Base-by-base conservation (phyloP, 2,888 invertebrate species). In the Cybosia mesomella region DNA sequence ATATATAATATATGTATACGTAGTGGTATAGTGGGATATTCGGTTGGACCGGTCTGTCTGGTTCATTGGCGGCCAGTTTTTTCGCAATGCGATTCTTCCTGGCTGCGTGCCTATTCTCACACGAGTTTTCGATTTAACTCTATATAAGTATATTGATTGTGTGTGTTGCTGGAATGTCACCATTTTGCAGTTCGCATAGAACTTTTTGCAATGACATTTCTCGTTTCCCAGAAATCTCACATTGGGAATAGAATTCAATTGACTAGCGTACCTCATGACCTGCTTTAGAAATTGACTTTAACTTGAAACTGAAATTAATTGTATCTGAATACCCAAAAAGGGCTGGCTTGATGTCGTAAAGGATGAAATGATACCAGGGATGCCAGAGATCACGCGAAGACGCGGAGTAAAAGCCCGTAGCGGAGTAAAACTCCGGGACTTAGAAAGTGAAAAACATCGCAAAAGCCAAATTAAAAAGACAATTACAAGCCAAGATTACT, bases 1-100 rank as follows among this genome's bases (percentile, higher is more conserved):
- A 8, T n/a, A 28, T 18, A 24, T 28, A 13, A 36, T 59, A 39
- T 39, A 55, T 3, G 5, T 55, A 24, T 60, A 55, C 49, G 71
- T 74, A 69, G 28, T 7, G 49, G 8, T 61, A 49, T 61, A 53
- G 53, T 73, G 81, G 72, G 73, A 77, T 77, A 80, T 87, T 86
- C 75, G 82, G 84, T 68, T 70, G 68, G 82, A 89, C 89, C 87
- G 88, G 89, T 88, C 77, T 36, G 57, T 70, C 81, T 64, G 72
- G 82, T 84, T 79, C 73, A 63, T 67, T 70, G 81, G 80, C 75
- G 74, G 83, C 81, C 79, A 75, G 82, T 86, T 88, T 89, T 89
- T 90, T 88, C 82, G 88, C 89, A 85, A 86, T 76, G 79, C 77
- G 75, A 85, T 83, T 85, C 88, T 88, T 89, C 89, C 87, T 86